Conservation (phyloP, 1,140 invertebrate genomes). For the Dendroctonus ponderosae region DNA sequence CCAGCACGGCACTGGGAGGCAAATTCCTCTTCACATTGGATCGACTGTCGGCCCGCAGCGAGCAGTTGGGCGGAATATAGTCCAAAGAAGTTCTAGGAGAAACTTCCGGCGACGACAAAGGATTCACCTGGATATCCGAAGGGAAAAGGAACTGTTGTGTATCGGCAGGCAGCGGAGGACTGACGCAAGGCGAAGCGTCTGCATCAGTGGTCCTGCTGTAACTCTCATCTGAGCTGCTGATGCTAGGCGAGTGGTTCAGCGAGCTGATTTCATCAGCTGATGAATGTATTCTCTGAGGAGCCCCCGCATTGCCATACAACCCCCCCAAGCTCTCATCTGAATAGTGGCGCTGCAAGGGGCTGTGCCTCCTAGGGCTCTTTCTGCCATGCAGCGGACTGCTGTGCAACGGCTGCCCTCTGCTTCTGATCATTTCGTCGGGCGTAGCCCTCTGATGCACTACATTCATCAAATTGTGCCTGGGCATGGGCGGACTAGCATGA, state of each 20-base stretch:
- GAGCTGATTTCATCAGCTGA: slow-evolving; percentile 79
- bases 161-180: slow-evolving; percentile 56
- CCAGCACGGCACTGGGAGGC: slow-evolving; percentile 52
- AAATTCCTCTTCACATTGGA: slow-evolving; percentile 47
- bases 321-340: slow-evolving; percentile 65
- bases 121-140: slow-evolving; percentile 59
- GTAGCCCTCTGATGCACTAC: slow-evolving; percentile 43
- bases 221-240: slow-evolving; percentile 78
- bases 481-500: slow-evolving; percentile 24
- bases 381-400: slow-evolving; percentile 48
- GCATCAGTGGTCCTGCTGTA: slow-evolving; percentile 73
- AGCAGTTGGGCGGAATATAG: slow-evolving; percentile 53
- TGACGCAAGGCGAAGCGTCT: slow-evolving; percentile 62
- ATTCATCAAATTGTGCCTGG: slow-evolving; percentile 27
- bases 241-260: slow-evolving; percentile 72
- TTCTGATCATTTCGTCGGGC: slow-evolving; percentile 32
- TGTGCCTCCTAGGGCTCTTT: slow-evolving; percentile 45
- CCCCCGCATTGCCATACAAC: slow-evolving; percentile 38
- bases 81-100: slow-evolving; percentile 53
- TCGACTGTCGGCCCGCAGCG: slow-evolving; percentile 44
- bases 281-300: slow-evolving; percentile 62
- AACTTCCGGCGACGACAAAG: slow-evolving; percentile 53
- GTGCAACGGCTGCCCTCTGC: slow-evolving; percentile 42
- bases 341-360: slow-evolving; percentile 57
- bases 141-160: slow-evolving; percentile 60